These are phyloP conservation scores for Erithacus rubecula DNA, from an alignment of 2,797 vertebrate species.

Conservation along the genomic window DNA sequence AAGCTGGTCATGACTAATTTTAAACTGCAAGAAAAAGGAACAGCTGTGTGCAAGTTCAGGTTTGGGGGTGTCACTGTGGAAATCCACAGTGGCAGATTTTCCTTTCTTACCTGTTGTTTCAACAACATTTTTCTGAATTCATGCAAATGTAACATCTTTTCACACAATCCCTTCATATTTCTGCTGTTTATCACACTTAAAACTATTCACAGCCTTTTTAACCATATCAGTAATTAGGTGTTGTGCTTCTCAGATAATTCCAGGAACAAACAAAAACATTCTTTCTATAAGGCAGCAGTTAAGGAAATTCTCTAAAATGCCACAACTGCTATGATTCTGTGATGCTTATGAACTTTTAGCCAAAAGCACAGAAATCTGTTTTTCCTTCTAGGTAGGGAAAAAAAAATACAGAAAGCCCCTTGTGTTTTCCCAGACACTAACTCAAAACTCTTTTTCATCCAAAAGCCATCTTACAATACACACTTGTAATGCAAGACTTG, in stretches of 20 bases:
- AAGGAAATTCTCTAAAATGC: background rate
- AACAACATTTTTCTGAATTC: background rate
- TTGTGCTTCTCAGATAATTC: background rate
- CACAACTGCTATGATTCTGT: background rate
- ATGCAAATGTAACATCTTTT: background rate
- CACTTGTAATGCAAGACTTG: background rate
- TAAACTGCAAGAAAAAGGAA: background rate
- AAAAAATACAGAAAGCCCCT: background rate
- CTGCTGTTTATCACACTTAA: background rate
- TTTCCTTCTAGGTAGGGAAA: rapidly evolving
- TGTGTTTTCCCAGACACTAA: background rate
- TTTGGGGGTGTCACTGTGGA: background rate
- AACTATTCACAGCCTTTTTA: background rate
- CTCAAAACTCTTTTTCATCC: background rate
- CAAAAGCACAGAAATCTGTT: background rate
- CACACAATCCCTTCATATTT: background rate
- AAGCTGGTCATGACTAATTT: background rate
- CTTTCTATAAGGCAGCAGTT: background rate
- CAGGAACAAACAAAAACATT: background rate
- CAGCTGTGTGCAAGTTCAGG: background rate
- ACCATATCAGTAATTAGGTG: background rate
- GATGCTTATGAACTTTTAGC: background rate
- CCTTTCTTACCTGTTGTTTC: background rate
- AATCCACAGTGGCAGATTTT: background rate
- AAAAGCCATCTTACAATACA: background rate